Conservation (phyloP, 2,797 vertebrate species). For the Psittacula derbiana region DNA sequence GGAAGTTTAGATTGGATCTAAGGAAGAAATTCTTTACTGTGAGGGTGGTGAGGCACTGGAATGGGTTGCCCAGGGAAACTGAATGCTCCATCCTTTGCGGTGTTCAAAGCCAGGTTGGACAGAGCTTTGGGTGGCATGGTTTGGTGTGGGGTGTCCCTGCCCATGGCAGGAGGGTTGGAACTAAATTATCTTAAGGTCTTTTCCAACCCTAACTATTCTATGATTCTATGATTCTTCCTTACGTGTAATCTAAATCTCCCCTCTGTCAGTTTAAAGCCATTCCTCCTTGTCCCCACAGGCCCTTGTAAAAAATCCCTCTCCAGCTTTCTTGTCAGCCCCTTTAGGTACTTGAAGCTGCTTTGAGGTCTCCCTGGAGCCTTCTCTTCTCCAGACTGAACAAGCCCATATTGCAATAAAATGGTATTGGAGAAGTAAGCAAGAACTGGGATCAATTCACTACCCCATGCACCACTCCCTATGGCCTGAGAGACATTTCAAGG, state of each 20-base stretch:
- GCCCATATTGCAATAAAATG: accelerated
- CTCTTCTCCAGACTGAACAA: neutral
- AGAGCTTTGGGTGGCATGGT: too few relatives aligned
- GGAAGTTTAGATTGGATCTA: too few relatives aligned
- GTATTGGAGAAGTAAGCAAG: neutral
- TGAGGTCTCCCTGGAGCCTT: neutral
- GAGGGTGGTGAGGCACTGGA: too few relatives aligned
- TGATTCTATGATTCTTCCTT: neutral
- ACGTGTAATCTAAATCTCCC: neutral
- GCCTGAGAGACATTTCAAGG: neutral
- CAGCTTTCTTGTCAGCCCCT: neutral
- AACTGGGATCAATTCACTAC: too few relatives aligned
- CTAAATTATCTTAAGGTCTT: too few relatives aligned
- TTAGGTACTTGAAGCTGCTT: neutral
- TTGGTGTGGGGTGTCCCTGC: too few relatives aligned
- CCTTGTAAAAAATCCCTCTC: neutral
- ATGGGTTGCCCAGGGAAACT: too few relatives aligned
- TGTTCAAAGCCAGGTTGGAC: too few relatives aligned
- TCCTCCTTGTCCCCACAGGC: neutral
- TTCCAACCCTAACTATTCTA: too few relatives aligned
- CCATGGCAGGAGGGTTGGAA: too few relatives aligned
- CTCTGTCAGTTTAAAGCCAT: neutral
- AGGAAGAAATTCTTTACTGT: too few relatives aligned
- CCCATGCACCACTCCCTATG: neutral
- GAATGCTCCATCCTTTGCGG: too few relatives aligned